Evolutionary conservation across 2,797 vertebrate species (phyloP).

Genomic region (Rhinatrema bivittatum): DNA sequence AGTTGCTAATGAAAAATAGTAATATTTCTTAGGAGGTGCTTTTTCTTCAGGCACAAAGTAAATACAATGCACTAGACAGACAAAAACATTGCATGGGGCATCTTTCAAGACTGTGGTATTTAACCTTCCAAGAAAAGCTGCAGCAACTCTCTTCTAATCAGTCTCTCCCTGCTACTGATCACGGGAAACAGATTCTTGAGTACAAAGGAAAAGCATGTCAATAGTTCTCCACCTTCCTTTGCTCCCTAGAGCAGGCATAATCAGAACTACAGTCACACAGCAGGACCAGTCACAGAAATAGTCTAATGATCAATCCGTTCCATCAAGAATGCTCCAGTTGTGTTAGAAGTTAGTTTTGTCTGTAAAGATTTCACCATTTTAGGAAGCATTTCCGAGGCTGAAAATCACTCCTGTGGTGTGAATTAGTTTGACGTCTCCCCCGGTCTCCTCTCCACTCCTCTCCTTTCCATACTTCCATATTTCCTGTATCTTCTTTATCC

Average conservation of each 20-base stretch:
- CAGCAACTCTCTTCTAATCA: fast-evolving
- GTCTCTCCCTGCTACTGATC: neutral
- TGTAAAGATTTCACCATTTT: slow-evolving; percentile 27
- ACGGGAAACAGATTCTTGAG: neutral
- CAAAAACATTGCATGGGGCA: too few relatives aligned
- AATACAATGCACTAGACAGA: too few relatives aligned
- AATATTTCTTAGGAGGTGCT: too few relatives aligned
- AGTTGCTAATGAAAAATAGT: too few relatives aligned
- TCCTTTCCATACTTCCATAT: too few relatives aligned
- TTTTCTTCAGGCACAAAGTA: too few relatives aligned
- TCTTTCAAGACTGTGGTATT: too few relatives aligned
- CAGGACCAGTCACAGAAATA: too few relatives aligned
- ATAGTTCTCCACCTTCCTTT: slow-evolving; percentile 3
- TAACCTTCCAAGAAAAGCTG: fast-evolving
- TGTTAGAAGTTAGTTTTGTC: slow-evolving; percentile 14
- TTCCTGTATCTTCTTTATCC: slow-evolving; percentile 26
- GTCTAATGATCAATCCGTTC: too few relatives aligned
- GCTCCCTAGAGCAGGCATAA: too few relatives aligned
- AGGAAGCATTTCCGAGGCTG: slow-evolving; percentile 31
- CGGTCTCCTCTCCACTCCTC: slow-evolving; percentile 24
- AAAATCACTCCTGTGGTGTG: slow-evolving; percentile 34
- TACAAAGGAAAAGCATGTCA: neutral
- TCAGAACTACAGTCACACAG: too few relatives aligned
- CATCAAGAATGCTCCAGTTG: too few relatives aligned
- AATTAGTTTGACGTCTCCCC: slow-evolving; percentile 35